A percentile compares a stretch with the other conserved stretches of the same genome.
Conservation (phyloP, 2,888 invertebrate genomes). For the Piscicola geometra region DNA sequence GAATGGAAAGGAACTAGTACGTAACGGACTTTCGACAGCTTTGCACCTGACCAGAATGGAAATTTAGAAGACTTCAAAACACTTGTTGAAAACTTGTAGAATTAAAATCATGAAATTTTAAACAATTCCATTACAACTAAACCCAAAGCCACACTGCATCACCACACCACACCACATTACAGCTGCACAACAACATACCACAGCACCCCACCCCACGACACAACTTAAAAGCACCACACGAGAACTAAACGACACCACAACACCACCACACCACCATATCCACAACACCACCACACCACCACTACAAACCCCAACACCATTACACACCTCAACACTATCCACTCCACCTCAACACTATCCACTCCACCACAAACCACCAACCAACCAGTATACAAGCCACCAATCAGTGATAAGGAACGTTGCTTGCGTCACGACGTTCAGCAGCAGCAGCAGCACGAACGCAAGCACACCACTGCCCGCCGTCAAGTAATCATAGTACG, state of each 20-base stretch:
- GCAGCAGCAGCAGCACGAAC: slow-evolving; percentile 60
- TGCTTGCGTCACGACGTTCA: slow-evolving; percentile 66
- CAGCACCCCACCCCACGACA: too few species aligned
- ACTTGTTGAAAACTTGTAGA: background rate
- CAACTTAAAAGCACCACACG: too few species aligned
- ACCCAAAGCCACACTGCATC: background rate
- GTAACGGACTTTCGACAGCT: background rate
- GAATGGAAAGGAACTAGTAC: background rate
- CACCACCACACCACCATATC: too few species aligned
- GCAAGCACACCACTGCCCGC: slow-evolving; percentile 65
- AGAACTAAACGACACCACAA: too few species aligned
- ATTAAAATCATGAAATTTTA: background rate
- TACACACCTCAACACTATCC: too few species aligned
- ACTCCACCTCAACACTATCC: too few species aligned
- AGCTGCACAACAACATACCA: too few species aligned
- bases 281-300: too few species aligned
- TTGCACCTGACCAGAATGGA: too few species aligned
- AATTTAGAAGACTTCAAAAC: slow-evolving; percentile 10
- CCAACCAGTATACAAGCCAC: slow-evolving; percentile 73
- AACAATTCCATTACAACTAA: background rate
- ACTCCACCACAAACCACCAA: slow-evolving; percentile 21
- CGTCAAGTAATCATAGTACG: slow-evolving; percentile 68
- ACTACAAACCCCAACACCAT: too few species aligned
- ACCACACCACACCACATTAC: too few species aligned
- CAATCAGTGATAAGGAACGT: slow-evolving; percentile 70